phyloP scores from a whole-genome alignment of 2,888 invertebrate species.

The Agrotis puta region DNA sequence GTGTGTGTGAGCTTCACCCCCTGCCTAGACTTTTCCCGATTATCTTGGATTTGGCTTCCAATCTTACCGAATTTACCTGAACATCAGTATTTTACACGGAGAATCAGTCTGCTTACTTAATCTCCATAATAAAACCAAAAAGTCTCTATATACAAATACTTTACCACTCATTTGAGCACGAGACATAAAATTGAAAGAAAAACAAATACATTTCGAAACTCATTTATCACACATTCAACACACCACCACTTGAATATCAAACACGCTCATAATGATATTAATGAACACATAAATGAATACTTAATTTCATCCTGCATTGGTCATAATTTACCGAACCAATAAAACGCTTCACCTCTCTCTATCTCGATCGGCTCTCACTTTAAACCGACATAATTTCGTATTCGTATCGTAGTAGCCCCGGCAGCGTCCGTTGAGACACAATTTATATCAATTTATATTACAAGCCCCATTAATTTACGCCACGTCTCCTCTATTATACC shows the following conservation, averaged over 20 bases:
- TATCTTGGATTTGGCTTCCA: too few species aligned
- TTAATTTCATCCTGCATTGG: constrained; percentile 13
- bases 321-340: constrained; percentile 32
- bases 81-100: too few species aligned
- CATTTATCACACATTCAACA: neutral
- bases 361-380: constrained; percentile 51
- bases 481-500: constrained; percentile 61
- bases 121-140: too few species aligned
- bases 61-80: too few species aligned
- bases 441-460: constrained; percentile 71
- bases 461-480: constrained; percentile 62
- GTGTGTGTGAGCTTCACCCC: too few species aligned
- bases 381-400: constrained; percentile 33
- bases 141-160: too few species aligned
- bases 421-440: constrained; percentile 57
- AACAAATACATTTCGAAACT: too few species aligned
- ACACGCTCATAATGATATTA: neutral
- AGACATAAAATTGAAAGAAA: too few species aligned
- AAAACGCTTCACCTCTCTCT: constrained; percentile 21
- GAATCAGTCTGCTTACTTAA: too few species aligned
- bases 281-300: constrained; percentile 23
- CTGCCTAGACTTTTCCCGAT: too few species aligned
- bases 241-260: constrained; percentile 8
- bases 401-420: constrained; percentile 45
- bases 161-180: too few species aligned